phyloP scores from a whole-genome alignment of 2,797 vertebrate genomes.

The Steatocranus sp. region DNA sequence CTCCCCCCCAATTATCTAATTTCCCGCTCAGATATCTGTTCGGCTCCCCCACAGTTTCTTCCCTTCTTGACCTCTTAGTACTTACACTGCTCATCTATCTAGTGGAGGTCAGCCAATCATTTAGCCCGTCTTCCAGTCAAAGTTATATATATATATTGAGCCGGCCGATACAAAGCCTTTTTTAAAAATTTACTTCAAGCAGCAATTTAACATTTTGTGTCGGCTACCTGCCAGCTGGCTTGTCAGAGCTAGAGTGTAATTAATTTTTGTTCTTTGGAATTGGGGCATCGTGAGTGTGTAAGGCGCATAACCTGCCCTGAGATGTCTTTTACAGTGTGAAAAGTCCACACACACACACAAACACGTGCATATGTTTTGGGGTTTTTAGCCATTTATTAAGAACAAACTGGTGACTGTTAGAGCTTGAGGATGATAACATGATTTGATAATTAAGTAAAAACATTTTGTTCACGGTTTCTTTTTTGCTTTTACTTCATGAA shows the following conservation, averaged over 20 bases:
- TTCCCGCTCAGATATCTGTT: background rate
- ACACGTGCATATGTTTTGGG: background rate
- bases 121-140: constrained; percentile 10
- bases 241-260: background rate
- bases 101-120: background rate
- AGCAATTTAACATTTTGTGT: background rate
- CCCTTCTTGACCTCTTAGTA: background rate
- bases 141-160: background rate
- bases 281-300: background rate
- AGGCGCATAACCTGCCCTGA: background rate
- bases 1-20: background rate
- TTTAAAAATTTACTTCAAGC: background rate
- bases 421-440: background rate
- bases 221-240: background rate
- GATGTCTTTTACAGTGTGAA: background rate
- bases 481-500: background rate
- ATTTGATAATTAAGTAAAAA: background rate
- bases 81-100: background rate
- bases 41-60: background rate
- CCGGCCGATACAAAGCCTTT: background rate
- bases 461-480: background rate
- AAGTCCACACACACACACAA: background rate
- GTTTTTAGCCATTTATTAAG: background rate
- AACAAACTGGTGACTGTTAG: background rate
- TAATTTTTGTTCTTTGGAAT: background rate